Base-by-base conservation (phyloP, 2,888 invertebrate genomes). In the Eristalis pertinax region DNA sequence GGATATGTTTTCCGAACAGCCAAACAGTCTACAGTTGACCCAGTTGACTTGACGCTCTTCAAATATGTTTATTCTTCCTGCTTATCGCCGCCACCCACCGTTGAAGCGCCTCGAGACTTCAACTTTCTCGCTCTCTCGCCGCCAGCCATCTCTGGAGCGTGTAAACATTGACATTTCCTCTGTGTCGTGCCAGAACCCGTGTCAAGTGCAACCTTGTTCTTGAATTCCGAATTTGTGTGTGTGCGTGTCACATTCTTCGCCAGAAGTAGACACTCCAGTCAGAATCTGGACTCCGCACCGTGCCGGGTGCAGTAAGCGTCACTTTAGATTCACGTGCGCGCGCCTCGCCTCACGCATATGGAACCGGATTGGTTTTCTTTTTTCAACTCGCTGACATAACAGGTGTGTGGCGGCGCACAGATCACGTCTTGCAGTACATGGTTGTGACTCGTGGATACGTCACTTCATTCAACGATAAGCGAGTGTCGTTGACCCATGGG, bases 401-500 rank as follows among this genome's bases (percentile, higher is more conserved):
- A 84, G 69, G 79, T 79, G 83, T 35, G 72, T 70, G 32, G 32
- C 4, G 38, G 19, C 7, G 19, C 43, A 4, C 43, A 50, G 19
- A 50, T 19, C 0, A 50, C 43, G n/a, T 4, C 4, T 50, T n/a
- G 43, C 19, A n/a, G 43, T 50, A 19, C 50, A n/a, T 8, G 32
- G 32, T 0, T 22, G 50, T n/a, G n/a, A n/a, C n/a, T n/a, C n/a
- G n/a, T 68, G 67, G 1, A 35, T 38, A 73, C 68, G 78, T 78
- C 77, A 73, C 10, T 68, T 43, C 60, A 50, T 56, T 63, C 29
- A 24, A 19, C 15, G 15, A 19, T 8, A 80, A 72, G 50, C 50
- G 19, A 19, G 50, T 50, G 84, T 84, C 80, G 76, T 80, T 84
- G 84, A 84, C 84, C 84, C 62, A 8, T 56, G 67, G 68, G 62